Evolutionary conservation across 2,113 vertebrate genomes (phyloP).

Genomic region (Ctenodactylus gundi): DNA sequence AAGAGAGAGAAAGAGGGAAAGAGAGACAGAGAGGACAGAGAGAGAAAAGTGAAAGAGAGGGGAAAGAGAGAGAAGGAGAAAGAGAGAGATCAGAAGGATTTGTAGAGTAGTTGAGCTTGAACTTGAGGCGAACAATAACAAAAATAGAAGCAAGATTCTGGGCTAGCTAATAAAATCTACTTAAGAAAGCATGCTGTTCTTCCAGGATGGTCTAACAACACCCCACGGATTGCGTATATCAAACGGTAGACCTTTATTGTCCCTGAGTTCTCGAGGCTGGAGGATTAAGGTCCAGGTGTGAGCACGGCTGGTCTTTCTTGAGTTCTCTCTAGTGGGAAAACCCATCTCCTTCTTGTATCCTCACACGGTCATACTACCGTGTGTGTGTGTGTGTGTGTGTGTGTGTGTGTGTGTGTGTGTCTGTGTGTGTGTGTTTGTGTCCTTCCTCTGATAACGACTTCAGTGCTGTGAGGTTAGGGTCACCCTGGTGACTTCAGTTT

Average conservation of each 20-base stretch:
- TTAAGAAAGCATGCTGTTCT: too few relatives aligned
- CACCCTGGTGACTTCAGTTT: too few relatives aligned
- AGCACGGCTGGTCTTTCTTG: neutral
- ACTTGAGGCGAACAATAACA: neutral
- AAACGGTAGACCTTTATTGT: neutral
- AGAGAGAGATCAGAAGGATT: neutral
- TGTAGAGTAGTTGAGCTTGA: neutral
- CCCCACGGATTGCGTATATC: neutral
- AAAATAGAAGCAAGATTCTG: neutral
- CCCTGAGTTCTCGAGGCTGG: neutral
- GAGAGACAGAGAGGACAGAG: too few relatives aligned
- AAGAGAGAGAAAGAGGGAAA: too few relatives aligned
- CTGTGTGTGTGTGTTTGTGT: neutral
- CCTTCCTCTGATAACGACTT: neutral
- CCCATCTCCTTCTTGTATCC: too few relatives aligned
- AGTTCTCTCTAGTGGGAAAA: neutral
- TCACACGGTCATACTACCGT: too few relatives aligned
- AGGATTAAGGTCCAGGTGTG: neutral
- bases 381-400: neutral
- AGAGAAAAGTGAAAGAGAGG: too few relatives aligned
- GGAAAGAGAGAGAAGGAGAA: too few relatives aligned
- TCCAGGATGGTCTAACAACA: too few relatives aligned
- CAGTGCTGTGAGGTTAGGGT: too few relatives aligned
- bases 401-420: neutral
- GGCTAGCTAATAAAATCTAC: fast-evolving